Conservation (phyloP, 2,797 vertebrate species). For the Gadopsis bispinosus region DNA sequence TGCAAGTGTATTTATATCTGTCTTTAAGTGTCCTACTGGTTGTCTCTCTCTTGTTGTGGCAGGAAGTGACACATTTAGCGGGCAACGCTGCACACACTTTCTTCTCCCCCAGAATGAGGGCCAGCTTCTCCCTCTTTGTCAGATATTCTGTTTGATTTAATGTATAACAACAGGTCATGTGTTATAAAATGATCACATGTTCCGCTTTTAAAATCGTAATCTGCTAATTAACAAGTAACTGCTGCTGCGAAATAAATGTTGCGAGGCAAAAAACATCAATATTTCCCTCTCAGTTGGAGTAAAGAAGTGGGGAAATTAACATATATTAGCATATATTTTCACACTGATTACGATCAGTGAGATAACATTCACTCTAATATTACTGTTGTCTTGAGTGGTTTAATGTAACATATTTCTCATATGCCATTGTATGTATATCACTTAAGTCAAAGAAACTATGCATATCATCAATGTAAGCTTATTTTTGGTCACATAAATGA, state of each 20-base stretch:
- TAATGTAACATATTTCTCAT: not conserved
- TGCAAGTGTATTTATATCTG: too few species aligned
- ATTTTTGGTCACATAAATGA: not conserved
- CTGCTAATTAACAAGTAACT: not conserved
- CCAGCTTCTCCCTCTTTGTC: too few species aligned
- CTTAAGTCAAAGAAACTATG: not conserved
- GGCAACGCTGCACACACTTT: too few species aligned
- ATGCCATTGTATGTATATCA: not conserved
- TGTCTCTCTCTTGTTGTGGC: too few species aligned
- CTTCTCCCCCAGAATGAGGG: too few species aligned
- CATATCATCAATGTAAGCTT: not conserved
- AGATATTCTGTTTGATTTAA: not conserved
- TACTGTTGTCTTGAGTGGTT: not conserved
- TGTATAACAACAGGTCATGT: not conserved
- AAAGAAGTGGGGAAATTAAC: too few species aligned
- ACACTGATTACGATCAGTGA: not conserved
- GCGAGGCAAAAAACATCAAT: not conserved
- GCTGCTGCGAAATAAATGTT: not conserved
- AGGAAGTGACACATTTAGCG: too few species aligned
- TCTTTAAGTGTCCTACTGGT: too few species aligned
- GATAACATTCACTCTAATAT: not conserved
- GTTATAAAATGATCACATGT: not conserved
- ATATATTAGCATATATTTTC: too few species aligned
- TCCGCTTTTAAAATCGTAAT: not conserved
- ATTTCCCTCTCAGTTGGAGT: not conserved